A percentile compares a stretch with the other conserved stretches of the same genome.
Evolutionary conservation across 2,113 vertebrate genomes (phyloP).

Genomic region (Cisticola juncidis): DNA sequence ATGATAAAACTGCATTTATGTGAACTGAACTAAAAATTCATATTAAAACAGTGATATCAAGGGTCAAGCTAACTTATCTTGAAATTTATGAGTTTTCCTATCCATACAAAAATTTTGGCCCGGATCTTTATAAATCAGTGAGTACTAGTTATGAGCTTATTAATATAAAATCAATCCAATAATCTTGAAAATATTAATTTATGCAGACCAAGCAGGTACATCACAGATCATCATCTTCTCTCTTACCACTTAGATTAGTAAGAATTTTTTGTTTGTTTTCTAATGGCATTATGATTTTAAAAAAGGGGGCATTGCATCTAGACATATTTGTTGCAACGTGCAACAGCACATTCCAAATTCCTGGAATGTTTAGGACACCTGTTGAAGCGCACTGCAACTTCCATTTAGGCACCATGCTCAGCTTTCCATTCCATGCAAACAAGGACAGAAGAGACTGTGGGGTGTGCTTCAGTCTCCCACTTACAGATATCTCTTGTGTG

Average conservation of each 20-base stretch:
- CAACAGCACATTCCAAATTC: background rate
- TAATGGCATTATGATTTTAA: background rate
- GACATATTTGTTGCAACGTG: background rate
- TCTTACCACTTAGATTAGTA: background rate
- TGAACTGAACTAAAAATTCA: background rate
- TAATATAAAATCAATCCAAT: background rate
- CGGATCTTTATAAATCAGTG: background rate
- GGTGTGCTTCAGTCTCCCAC: background rate
- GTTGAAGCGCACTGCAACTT: background rate
- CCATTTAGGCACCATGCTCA: background rate
- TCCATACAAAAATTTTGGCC: background rate
- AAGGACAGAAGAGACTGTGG: background rate
- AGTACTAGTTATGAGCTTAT: background rate
- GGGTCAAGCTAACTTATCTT: background rate
- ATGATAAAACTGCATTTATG: background rate
- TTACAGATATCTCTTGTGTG: background rate
- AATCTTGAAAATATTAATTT: background rate
- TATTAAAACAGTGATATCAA: background rate
- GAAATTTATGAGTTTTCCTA: background rate
- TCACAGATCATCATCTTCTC: background rate
- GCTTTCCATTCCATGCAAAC: background rate
- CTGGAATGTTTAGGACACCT: background rate
- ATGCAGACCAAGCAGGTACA: background rate
- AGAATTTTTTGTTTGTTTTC: background rate
- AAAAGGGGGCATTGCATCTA: background rate